Evolutionary conservation across 2,797 vertebrate species (phyloP), one percentile per base, ranked within the genome.

Genomic region (Vireo griseus): DNA sequence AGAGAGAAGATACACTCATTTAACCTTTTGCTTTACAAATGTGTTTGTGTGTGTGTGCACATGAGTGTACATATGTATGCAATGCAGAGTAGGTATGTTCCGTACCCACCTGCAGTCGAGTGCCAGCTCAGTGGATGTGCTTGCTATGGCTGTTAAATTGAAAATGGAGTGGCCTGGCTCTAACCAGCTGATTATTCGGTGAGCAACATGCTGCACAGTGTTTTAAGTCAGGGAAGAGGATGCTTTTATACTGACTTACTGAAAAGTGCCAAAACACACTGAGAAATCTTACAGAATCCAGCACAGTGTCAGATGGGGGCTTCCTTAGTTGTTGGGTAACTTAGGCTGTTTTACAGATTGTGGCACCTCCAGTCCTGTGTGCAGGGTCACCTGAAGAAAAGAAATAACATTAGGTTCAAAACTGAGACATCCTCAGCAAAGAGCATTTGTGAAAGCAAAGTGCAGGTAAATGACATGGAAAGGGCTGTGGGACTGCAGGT

Each of bases 321-420:
- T 92, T 91, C 94, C 28, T 78, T 95, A 98, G 93, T 98, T 98
- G 96, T 92, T 97, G 44, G 98, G 93, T 75, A 97, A 31, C 94
- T 98, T 98, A 78, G 96, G 94, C 86, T 97, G 97, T 82, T 98
- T 98, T 55, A 98, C 81, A 93, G 95, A 98, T 91, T 98, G 98
- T 89, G 99, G 99, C 94, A 99, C 98, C 95, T 99, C 99, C 97
- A 99, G 95, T 92, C 99, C 99, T 2, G 99, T 99, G 86, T 98
- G 97, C 96, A 99, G 96, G 55, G 99, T 99, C 97, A 99, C 99
- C 99, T 99, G 97, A 24, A 94, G 92, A 98, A 57, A 97, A 96
- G 90, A 90, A 35, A 72, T 20, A 82, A 81, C 16, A n/a, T 10
- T 16, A 88, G 31, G 44, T 80, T 76, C 47, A 71, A 80, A 88